Conservation (phyloP, 2,797 vertebrate genomes). For the Aselliscus stoliczkanus region DNA sequence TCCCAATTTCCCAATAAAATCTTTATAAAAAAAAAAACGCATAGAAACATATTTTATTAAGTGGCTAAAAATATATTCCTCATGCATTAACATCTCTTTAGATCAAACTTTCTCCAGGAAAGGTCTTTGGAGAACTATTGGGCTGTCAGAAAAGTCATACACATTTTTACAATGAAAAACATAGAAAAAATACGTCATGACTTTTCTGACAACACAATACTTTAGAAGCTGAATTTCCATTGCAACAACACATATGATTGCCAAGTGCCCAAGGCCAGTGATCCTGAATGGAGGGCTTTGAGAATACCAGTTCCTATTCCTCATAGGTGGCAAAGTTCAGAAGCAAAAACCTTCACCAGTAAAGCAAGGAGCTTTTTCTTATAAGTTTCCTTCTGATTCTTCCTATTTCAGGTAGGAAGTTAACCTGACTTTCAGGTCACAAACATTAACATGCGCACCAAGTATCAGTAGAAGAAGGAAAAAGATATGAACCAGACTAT, state of each 20-base stretch:
- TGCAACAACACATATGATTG: neutral
- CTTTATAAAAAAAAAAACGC: no score
- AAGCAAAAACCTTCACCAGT: neutral
- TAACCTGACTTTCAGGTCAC: neutral
- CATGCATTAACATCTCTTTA: neutral
- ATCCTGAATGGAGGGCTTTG: neutral
- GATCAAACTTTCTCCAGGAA: neutral
- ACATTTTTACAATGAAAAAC: no score
- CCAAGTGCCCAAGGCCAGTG: neutral
- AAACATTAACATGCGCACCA: neutral
- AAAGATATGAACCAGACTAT: neutral
- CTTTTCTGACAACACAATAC: no score
- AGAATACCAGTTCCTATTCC: neutral
- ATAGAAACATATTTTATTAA: conserved; percentile 36
- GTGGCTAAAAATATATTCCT: neutral
- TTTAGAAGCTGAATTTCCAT: neutral
- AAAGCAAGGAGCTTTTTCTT: neutral
- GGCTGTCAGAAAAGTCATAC: no score
- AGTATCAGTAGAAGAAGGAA: neutral
- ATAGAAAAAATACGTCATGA: no score
- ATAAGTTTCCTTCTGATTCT: neutral
- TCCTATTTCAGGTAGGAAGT: neutral
- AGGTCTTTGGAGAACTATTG: neutral
- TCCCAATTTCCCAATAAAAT: no score
- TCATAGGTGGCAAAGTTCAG: neutral